phyloP scores from a whole-genome alignment of 2,113 vertebrate species.

The Peucedramus taeniatus region DNA sequence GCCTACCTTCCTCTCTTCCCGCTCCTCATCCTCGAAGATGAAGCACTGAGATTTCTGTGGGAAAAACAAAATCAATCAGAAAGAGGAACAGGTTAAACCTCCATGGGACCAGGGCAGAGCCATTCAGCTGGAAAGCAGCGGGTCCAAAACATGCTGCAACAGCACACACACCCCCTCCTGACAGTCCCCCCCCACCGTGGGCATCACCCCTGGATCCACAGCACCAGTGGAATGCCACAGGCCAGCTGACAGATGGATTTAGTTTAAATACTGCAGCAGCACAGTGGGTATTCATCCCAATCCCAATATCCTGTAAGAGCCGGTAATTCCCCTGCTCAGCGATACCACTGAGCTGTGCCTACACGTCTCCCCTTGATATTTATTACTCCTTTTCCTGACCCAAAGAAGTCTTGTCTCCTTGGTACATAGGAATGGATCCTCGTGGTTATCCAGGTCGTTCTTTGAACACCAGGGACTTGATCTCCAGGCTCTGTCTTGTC shows the following conservation, averaged over 20 bases:
- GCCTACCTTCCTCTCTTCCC: conserved; percentile 85
- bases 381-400: background rate
- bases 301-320: background rate
- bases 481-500: too few species aligned
- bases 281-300: background rate
- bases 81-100: background rate
- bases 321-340: background rate
- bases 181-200: background rate
- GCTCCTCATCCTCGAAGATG: conserved; percentile 79
- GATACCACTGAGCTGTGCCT: background rate
- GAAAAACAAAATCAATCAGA: background rate
- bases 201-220: background rate
- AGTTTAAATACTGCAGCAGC: background rate
- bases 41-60: conserved; percentile 87
- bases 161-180: background rate
- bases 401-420: background rate
- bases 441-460: rapidly evolving
- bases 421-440: background rate
- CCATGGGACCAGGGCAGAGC: background rate
- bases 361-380: background rate
- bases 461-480: background rate
- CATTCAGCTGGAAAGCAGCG: background rate
- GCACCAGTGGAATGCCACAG: background rate
- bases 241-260: background rate
- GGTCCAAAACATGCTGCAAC: background rate